Base-by-base conservation (phyloP, 2,888 invertebrate species). In the Papilio elwesi region DNA sequence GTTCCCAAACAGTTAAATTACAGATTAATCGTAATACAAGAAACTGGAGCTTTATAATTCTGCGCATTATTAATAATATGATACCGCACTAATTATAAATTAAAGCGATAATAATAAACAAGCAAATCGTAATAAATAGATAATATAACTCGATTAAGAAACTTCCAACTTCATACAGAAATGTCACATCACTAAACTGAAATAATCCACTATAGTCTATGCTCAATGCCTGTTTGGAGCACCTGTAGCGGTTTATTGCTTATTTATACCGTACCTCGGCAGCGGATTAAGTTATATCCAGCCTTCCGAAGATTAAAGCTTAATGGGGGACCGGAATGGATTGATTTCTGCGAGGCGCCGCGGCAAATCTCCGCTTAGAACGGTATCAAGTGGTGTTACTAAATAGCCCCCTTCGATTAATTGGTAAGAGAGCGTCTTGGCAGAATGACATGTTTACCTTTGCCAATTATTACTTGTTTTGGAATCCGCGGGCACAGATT, bases 221-320 rank as follows among this genome's bases (percentile, higher is more conserved):
- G 84, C 84, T 82, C 83, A 80, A 85, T 86, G 85, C 87, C 86
- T 83, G 86, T 85, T 81, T 79, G 80, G 82, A 82, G 86, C 91
- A 92, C 92, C 92, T 91, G 92, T 88, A 89, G 87, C 88, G 89
- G 89, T 91, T 92, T 92, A 92, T 92, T 88, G 89, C 90, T 92
- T 92, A 92, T 93, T 92, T 93, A 93, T 91, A 88, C 89, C 86
- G 87, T 85, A 87, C 87, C 91, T 91, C 88, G 90, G 91, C 87
- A 87, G 84, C 79, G 90, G 93, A 92, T 93, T 92, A 92, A 92
- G 92, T 93, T 93, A 93, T 92, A 91, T 90, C 92, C 89, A 87
- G 88, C 87, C 88, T 67, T 86, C 85, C 89, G 86, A 89, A 92
- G 91, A 93, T 93, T 93, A 93, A 92, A 91, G 87, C 91, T 90